Conservation (phyloP, 2,797 vertebrate genomes). For the Rhynchonycteris naso region DNA sequence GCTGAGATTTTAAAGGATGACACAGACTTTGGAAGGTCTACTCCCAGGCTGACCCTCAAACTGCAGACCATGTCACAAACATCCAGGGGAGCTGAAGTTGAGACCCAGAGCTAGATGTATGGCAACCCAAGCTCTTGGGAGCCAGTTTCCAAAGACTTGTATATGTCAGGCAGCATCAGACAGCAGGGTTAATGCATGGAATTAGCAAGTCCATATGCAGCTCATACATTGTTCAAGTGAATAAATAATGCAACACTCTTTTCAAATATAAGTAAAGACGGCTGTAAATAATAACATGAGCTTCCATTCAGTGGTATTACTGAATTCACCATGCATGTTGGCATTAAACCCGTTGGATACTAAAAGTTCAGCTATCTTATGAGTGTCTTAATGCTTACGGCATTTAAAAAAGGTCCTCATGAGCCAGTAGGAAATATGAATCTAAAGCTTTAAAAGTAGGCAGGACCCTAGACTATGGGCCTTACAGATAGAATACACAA, state of each 20-base stretch:
- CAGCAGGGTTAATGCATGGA: neutral
- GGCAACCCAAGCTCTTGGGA: neutral
- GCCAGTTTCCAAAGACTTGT: neutral
- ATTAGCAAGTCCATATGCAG: neutral
- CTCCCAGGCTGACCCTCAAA: neutral
- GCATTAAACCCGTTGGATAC: neutral
- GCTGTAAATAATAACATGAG: neutral
- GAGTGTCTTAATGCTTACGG: neutral
- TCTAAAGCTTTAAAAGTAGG: neutral
- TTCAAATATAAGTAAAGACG: neutral
- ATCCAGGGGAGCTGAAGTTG: neutral
- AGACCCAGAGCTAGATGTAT: neutral
- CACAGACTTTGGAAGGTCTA: too few species aligned
- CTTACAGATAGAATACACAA: neutral
- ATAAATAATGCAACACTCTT: neutral
- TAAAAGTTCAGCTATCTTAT: neutral
- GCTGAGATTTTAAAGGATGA: neutral
- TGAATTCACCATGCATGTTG: neutral
- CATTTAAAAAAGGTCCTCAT: neutral
- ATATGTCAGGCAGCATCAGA: neutral
- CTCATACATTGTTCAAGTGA: neutral
- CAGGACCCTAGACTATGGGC: neutral
- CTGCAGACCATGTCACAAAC: neutral
- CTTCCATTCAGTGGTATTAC: neutral
- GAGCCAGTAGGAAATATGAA: neutral